Conservation (phyloP, 2,888 invertebrate genomes). For the Allacma fusca region DNA sequence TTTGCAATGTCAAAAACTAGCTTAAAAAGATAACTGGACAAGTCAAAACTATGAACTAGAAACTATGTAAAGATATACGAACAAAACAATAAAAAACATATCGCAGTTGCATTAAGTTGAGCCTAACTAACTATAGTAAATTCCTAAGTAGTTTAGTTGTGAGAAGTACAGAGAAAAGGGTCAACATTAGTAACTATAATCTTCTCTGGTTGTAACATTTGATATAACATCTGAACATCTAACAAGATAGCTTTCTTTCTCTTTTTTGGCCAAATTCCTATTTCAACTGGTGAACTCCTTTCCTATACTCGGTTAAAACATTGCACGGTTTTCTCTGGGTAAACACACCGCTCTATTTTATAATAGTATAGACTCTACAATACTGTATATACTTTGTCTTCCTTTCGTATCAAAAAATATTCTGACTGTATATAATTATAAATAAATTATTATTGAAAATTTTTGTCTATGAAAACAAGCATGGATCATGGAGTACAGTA, state of each 20-base stretch:
- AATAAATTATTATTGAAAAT: conserved; percentile 40
- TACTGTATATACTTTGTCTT: conserved; percentile 18
- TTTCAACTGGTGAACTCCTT: too few species aligned
- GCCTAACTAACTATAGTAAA: not conserved
- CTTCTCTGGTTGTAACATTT: too few species aligned
- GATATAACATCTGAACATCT: too few species aligned
- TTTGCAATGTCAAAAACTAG: not conserved
- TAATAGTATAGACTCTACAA: not conserved
- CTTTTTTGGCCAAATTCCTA: too few species aligned
- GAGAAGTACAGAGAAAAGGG: too few species aligned
- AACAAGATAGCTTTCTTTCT: too few species aligned
- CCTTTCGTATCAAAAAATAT: conserved; percentile 34
- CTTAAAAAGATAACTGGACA: not conserved
- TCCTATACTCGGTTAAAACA: too few species aligned
- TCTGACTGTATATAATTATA: conserved; percentile 23
- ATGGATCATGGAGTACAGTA: conserved; percentile 33
- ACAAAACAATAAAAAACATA: conserved; percentile 12
- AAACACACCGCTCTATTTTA: not conserved
- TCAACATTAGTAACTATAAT: too few species aligned
- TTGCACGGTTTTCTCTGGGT: too few species aligned
- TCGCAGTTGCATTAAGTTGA: not conserved
- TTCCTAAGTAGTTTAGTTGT: too few species aligned
- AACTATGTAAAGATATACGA: not conserved
- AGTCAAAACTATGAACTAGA: not conserved
- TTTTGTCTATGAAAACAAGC: conserved; percentile 31